Base-by-base conservation (phyloP, 1,140 invertebrate species). In the Drosophila pseudoobscura region DNA sequence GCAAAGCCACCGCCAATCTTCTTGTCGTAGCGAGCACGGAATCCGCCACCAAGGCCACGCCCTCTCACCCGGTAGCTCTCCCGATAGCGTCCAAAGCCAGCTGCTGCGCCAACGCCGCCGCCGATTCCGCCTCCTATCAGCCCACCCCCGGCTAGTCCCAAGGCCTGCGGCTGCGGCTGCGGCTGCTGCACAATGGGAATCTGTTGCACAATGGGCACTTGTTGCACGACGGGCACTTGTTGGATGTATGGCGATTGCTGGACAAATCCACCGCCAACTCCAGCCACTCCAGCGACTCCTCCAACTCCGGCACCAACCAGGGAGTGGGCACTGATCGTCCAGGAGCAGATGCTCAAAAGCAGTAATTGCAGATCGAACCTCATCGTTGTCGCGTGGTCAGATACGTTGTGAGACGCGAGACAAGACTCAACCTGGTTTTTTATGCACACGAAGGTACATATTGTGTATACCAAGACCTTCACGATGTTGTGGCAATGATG, bases 1-100 rank as follows among this genome's bases (percentile, higher is more conserved):
- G 70, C 76, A 9, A 69, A 77, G 7, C 78, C 79, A 8, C 73
- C 78, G 13, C 69, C 78, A 4, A 68, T 43, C 52, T 76, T 78
- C n/a, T 75, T 79, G 45, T 83, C 80, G n/a, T 87, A 87, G 15
- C 74, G 82, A 35, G 82, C 82, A 11, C 79, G 75, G 52, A 62
- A 87, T 13, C 75, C 75, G 8, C 87, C 88, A 8, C 88, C 88
- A 29, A 91, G 80, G 8, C 79, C 89, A 9, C 89, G 78, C n/a
- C 71, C 85, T 43, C 83, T 43, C 2, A 91, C 50, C 0, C 75
- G 70, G 43, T 74, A 54, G 20, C 55, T 88, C 13, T 91, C 90
- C n/a, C 62, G 90, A 58, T 90, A 91, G 35, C 62, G 87, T 44
- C 80, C 80, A 31, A 91, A 89, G 0, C 80, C 85, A 1, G 78